Base-by-base conservation (phyloP, 2,888 invertebrate genomes). In the Tuberolachnus salignus region DNA sequence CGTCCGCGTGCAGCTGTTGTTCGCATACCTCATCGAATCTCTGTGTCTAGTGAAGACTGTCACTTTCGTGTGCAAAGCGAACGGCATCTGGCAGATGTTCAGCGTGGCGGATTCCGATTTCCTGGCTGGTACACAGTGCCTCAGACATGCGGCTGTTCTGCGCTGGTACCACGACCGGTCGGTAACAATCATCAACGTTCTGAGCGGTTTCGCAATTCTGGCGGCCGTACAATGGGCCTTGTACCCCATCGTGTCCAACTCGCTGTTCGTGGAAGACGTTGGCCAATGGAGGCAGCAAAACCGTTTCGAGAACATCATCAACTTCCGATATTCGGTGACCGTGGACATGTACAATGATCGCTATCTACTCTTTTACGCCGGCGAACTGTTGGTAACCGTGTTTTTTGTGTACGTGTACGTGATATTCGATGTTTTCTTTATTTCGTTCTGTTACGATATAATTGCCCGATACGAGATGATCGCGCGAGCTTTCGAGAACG, bases 151-250 rank as follows among this genome's bases (percentile, higher is more conserved):
- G 1, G 1, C 16, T 2, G 3, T 34, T 16, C 34, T 34, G n/a
- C 10, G 16, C n/a, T 9, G 34, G 6, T 14, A 34, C 8, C 34
- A 16, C 13, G 2, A 16, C 1, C n/a, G 8, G 34, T 34, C n/a
- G 0, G 2, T 42, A 42, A 42, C 6, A 2, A 42, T 42, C 10
- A 8, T n/a, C 2, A 63, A 42, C 11, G 9, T 19, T 16, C 10
- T n/a, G 14, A n/a, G n/a, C 19, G 9, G n/a, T 11, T 9, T 42
- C 9, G 1, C 6, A 3, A 16, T 16, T 1, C 1, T 0, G 0
- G 1, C n/a, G 9, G n/a, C 34, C 3, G 9, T 42, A 3, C 0
- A 26, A 1, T 63, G 61, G 61, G 4, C 10, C 11, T 2, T 11
- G 11, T 11, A 19, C 11, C 61, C 61, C 6, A 11, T 63, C 0